Base-by-base conservation (phyloP, 1,140 invertebrate genomes). In the Steinernema feltiae region DNA sequence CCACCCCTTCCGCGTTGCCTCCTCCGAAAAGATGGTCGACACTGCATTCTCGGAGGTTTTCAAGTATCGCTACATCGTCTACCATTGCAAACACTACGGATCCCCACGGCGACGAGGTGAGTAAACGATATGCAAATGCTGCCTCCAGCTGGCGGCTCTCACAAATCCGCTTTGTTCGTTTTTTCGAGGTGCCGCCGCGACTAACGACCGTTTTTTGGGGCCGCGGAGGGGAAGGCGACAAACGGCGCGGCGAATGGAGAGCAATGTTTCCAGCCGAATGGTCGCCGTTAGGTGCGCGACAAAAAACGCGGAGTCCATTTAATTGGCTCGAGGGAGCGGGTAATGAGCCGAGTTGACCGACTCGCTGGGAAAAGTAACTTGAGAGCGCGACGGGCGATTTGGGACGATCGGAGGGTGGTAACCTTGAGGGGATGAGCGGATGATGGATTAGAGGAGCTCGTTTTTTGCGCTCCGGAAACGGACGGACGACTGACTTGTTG, bases 1-100 rank as follows among this genome's bases (percentile, higher is more conserved):
- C 41, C 82, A 83, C 48, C 82, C 82, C 0, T 84, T 84, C 35
- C 73, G 83, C 17, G 83, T 83, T 2, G 83, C 83, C 1, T 82
- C 80, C 41, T 84, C 83, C 1, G 83, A 82, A 32, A 69, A 73
- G 32, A 71, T 80, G 48, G 31, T 41, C n/a, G 78, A 82, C 32
- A 69, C 76, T n/a, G 2, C 3, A 21, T 30, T 82, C n/a, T 41
- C 72, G 32, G 31, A 69, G 0, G 46, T 17, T 24, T 84, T 84
- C 76, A 53, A 53, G 32, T 84, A 85, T 69, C 75, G 82, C 30
- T 84, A 84, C 53, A 78, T 84, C 24, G 83, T 84, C 3, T 84
- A 81, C 53, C 83, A 84, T 41, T 84, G 83, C 72, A 79, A 77
- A 0, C 79, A 80, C 72, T 84, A 85, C 48, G 83, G 83, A 29